Evolutionary conservation across 2,797 vertebrate species (phyloP), one percentile per base, ranked within the genome.

Genomic region (Eidolon dupreanum): DNA sequence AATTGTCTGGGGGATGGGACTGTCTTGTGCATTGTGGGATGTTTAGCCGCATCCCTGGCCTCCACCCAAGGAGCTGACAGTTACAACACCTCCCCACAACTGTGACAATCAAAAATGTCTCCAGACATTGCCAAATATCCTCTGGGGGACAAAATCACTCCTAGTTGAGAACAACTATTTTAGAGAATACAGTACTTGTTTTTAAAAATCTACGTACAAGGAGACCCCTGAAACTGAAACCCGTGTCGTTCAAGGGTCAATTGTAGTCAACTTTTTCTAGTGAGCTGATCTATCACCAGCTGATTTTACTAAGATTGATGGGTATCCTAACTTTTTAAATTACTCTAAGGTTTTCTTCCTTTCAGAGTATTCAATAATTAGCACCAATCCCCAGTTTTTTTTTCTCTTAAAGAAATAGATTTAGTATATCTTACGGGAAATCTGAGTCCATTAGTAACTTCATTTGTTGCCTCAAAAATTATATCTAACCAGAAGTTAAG

Each of bases 401-500:
- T 77, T 75, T 24, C 61, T 65, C 63, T 81, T 95, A 73, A 77
- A 93, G 53, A 95, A 94, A 96, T 66, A 73, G 77, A 82, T 96
- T 95, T 94, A 95, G 59, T 79, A 71, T 53, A 94, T 97, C 97
- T 98, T 99, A 99, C 99, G 46, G 99, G 99, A 98, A 99, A 99
- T 91, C 99, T 99, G 96, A 99, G 98, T 87, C 99, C 99, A 75
- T 99, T 99, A 88, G 99, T 99, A 97, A 99, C 99, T 95, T 99
- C 98, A 92, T 99, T 99, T 12, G 99, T 99, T 96, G 99, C 99
- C 97, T 99, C 99, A n/a, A 99, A 99, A 68, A 99, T 99, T 96
- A 99, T 99, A 98, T 99, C 99, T 99, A 99, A 99, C 99, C 99
- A 99, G 98, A 99, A 99, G 98, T 99, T 99, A 95, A 99, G 98